Conservation (phyloP, 2,113 vertebrate species). For the Bos indicus region DNA sequence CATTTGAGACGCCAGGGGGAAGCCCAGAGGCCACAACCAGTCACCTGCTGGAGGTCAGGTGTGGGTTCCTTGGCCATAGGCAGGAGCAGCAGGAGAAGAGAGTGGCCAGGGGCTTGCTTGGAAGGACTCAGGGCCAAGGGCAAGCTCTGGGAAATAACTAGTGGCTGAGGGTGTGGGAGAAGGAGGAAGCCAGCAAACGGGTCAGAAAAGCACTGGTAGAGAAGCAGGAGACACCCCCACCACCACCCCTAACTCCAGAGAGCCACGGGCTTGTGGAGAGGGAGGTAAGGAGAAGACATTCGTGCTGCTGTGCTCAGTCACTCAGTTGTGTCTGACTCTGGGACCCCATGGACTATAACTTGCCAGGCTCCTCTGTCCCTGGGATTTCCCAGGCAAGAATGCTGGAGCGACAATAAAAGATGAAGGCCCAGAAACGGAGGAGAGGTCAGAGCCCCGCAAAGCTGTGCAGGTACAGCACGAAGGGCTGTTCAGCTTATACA, state of each 20-base stretch:
- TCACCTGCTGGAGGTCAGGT: background rate
- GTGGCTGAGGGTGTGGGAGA: background rate
- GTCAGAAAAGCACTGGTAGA: background rate
- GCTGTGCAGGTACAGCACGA: too few species aligned
- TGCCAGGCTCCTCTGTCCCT: background rate
- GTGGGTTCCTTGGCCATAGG: background rate
- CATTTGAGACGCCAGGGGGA: background rate
- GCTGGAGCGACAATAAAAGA: background rate
- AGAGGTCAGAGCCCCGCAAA: background rate
- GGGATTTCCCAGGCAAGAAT: background rate
- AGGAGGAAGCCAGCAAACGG: background rate
- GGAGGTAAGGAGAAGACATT: background rate
- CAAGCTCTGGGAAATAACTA: background rate
- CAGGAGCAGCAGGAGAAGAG: background rate
- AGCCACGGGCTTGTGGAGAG: background rate
- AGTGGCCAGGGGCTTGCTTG: background rate
- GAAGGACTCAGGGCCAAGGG: background rate
- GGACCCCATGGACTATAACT: background rate
- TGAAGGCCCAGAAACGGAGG: background rate
- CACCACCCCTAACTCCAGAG: fast-evolving
- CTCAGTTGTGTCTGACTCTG: background rate
- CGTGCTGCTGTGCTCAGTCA: background rate
- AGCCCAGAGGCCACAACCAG: background rate
- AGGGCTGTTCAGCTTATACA: background rate
- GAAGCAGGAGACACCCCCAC: background rate